Conservation (phyloP, 1,140 invertebrate genomes). For the Penaeus chinensis region DNA sequence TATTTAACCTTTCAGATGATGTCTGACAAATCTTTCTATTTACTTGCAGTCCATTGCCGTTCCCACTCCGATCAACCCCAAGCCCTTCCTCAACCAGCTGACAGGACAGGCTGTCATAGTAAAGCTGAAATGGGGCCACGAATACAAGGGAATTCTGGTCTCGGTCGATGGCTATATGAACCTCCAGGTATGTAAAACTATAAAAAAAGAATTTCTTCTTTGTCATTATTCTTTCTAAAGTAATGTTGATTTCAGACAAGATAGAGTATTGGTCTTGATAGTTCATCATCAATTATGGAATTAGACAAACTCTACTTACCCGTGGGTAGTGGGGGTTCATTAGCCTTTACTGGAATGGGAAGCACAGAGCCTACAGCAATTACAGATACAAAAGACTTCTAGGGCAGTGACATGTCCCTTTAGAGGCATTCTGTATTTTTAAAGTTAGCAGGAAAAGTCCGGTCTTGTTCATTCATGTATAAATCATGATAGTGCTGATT, state of each 20-base stretch:
- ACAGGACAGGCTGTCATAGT: constrained; percentile 98
- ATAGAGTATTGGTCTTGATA: too few species aligned
- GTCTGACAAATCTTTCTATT: neutral
- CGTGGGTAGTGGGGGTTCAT: too few species aligned
- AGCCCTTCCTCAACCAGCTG: constrained; percentile 97
- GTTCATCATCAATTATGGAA: too few species aligned
- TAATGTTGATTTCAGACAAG: neutral
- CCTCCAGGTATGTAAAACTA: constrained; percentile 76
- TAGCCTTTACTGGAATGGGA: too few species aligned
- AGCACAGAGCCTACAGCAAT: too few species aligned
- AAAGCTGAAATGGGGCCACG: constrained; percentile 99
- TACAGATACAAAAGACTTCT: too few species aligned
- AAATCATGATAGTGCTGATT: neutral
- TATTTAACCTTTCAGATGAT: too few species aligned
- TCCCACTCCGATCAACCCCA: constrained; percentile 97
- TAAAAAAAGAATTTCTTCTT: neutral
- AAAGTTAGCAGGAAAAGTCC: too few species aligned
- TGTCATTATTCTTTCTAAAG: neutral
- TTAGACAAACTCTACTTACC: too few species aligned
- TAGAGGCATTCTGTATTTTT: too few species aligned
- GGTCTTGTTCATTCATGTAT: too few species aligned
- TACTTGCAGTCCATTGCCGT: constrained; percentile 46
- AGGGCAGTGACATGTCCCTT: too few species aligned
- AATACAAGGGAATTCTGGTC: constrained; percentile 98
- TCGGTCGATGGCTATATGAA: constrained; percentile 99